phyloP scores from a whole-genome alignment of 2,888 invertebrate species.

The Glyphotaelius pellucidus region DNA sequence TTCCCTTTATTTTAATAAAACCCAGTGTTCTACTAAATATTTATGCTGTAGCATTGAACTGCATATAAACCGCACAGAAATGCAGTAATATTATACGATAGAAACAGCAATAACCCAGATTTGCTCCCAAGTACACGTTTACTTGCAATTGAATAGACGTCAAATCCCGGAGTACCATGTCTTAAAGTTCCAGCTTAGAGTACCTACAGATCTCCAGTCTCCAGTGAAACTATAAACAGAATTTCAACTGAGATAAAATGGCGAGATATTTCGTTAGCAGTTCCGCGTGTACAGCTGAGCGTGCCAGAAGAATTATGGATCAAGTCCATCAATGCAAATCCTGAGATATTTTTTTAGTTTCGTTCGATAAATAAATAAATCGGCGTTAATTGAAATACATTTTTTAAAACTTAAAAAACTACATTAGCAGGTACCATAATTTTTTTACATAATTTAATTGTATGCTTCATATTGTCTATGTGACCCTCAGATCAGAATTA shows the following conservation, averaged over 20 bases:
- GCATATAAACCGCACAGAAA: constrained; percentile 2
- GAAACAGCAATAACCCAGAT: background rate
- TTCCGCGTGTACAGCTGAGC: background rate
- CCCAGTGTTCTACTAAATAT: background rate
- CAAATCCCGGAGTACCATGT: background rate
- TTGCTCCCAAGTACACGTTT: background rate
- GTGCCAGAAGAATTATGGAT: no score
- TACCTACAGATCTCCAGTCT: background rate
- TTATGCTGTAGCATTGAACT: background rate
- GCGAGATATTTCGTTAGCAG: background rate
- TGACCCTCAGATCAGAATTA: no score
- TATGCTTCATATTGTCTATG: no score
- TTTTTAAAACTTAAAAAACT: no score
- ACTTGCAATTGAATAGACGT: background rate
- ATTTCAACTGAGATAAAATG: background rate
- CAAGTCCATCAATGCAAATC: no score
- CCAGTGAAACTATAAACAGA: background rate
- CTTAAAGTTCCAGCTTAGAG: background rate
- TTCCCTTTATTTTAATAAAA: background rate
- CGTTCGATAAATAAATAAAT: no score
- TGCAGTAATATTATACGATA: background rate
- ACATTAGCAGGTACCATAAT: no score
- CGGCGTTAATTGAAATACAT: no score
- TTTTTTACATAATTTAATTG: no score
- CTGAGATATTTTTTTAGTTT: no score